Conservation (phyloP, 2,797 vertebrate genomes). For the Siniperca obscura region DNA sequence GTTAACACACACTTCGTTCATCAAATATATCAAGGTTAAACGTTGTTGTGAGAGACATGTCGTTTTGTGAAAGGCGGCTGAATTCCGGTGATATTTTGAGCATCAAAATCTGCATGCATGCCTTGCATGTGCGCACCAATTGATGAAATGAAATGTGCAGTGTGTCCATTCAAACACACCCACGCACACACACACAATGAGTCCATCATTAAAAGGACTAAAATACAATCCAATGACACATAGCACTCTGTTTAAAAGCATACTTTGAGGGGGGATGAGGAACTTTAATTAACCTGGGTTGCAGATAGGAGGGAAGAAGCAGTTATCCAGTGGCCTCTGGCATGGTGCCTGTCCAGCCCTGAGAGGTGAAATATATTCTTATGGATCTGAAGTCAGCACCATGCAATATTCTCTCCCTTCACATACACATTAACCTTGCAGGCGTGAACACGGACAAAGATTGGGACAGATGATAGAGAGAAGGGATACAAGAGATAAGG, state of each 20-base stretch:
- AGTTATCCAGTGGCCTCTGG: conserved; percentile 78
- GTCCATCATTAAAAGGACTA: conserved; percentile 77
- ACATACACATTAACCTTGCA: conserved; percentile 80
- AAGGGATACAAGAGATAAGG: conserved; percentile 42
- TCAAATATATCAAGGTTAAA: conserved; percentile 50
- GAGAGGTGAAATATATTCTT: conserved; percentile 79
- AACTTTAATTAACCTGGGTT: conserved; percentile 83
- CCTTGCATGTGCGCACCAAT: conserved; percentile 23
- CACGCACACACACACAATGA: conserved; percentile 41
- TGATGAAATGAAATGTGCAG: conserved; percentile 53
- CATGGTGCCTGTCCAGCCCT: conserved; percentile 65
- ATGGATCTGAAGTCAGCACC: conserved; percentile 75
- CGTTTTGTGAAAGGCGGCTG: conserved; percentile 3
- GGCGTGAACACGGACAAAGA: conserved; percentile 67
- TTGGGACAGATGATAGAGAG: conserved; percentile 45
- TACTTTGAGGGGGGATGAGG: conserved; percentile 75
- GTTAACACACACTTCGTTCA: conserved; percentile 33
- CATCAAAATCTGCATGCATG: conserved; percentile 20
- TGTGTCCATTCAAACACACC: conserved; percentile 41
- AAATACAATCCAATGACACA: conserved; percentile 80
- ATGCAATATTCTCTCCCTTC: conserved; percentile 61
- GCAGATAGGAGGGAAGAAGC: conserved; percentile 67
- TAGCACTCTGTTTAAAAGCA: conserved; percentile 84
- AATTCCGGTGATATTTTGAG: conserved; percentile 23
- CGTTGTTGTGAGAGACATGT: background rate